Percentiles rank a stretch among this genome's conserved stretches.
These are phyloP conservation scores for Microvelia longipes DNA, from an alignment of 1,140 invertebrate species.

Conservation along the genomic window DNA sequence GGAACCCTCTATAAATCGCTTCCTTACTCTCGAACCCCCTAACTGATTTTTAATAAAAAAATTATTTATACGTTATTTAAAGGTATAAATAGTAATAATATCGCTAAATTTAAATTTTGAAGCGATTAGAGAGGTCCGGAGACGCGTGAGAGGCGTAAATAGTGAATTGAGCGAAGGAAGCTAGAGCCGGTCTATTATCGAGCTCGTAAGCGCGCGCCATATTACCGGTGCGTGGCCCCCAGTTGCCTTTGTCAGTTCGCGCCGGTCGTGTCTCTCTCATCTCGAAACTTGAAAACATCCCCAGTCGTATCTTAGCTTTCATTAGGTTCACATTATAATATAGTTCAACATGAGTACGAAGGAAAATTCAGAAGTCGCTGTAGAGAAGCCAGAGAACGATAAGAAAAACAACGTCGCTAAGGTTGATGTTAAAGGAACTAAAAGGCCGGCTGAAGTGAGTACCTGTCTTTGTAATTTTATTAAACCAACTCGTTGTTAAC, in stretches of 20 bases:
- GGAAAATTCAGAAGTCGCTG: slow-evolving; percentile 62
- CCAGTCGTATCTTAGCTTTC: too few relatives aligned
- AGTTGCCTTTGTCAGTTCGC: not conserved
- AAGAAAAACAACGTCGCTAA: slow-evolving; percentile 51
- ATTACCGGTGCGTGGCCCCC: not conserved
- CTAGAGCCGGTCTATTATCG: not conserved
- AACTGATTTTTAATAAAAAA: not conserved
- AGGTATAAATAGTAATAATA: not conserved
- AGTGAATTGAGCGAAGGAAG: slow-evolving; percentile 29
- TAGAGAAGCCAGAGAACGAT: slow-evolving; percentile 57
- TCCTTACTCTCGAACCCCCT: slow-evolving; percentile 3
- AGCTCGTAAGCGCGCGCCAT: slow-evolving; percentile 55
- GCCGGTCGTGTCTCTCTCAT: not conserved
- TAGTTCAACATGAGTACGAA: slow-evolving; percentile 73
- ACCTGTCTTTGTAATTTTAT: slow-evolving; percentile 8
- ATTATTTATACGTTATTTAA: not conserved
- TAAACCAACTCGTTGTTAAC: slow-evolving; percentile 7
- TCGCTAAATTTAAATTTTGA: not conserved
- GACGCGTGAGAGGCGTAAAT: slow-evolving; percentile 6
- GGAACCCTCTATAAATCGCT: not conserved
- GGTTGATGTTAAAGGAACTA: slow-evolving; percentile 68
- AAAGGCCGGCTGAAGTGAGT: slow-evolving; percentile 74
- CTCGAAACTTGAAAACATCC: not conserved
- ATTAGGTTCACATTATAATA: too few relatives aligned
- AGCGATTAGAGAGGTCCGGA: not conserved